Evolutionary conservation across 2,888 invertebrate genomes (phyloP).

Genomic region (Leucophenga montana): DNA sequence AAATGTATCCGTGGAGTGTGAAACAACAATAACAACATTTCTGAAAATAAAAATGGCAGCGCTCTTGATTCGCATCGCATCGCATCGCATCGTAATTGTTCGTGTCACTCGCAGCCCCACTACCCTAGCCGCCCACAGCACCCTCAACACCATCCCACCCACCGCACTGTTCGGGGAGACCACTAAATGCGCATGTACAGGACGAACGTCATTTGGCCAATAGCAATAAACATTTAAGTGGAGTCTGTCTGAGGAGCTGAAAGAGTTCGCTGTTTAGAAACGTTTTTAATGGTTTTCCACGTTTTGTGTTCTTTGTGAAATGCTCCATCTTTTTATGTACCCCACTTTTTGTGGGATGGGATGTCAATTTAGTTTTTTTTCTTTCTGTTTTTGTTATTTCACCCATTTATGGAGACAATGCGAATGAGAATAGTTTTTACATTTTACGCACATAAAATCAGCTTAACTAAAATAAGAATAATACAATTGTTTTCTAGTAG

Average conservation of each 20-base stretch:
- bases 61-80: conserved; percentile 29
- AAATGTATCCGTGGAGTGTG: conserved; percentile 40
- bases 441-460: no score
- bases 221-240: conserved; percentile 58
- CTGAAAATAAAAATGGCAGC: conserved; percentile 60
- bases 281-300: conserved; percentile 62
- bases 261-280: conserved; percentile 57
- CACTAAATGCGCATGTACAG: conserved; percentile 58
- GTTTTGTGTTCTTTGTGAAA: conserved; percentile 58
- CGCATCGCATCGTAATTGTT: neutral
- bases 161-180: conserved; percentile 14
- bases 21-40: neutral
- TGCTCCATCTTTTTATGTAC: conserved; percentile 48
- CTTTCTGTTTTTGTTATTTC: neutral
- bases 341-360: no score
- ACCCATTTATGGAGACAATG: no score
- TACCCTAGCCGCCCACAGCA: neutral
- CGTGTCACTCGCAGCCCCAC: conserved; percentile 2
- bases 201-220: conserved; percentile 55
- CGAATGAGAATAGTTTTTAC: no score
- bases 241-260: conserved; percentile 43
- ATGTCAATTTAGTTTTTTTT: neutral
- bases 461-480: no score
- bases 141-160: conserved; percentile 14
- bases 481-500: no score